phyloP scores from a whole-genome alignment of 2,888 invertebrate genomes.

The Lasioglossum malachurum region DNA sequence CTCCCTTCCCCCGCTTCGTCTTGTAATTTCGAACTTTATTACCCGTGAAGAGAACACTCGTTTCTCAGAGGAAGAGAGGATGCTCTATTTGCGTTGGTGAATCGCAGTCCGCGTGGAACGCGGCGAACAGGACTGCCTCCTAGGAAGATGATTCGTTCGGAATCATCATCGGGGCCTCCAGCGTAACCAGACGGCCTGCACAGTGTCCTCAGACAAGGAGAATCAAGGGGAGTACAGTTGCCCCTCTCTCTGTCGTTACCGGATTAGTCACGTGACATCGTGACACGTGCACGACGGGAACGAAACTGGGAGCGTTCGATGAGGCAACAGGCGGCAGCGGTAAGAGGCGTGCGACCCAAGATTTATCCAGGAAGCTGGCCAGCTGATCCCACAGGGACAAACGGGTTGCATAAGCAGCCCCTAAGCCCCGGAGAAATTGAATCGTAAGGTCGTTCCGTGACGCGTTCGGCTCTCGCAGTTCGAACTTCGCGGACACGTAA shows the following conservation, averaged over 20 bases:
- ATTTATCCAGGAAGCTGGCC: not conserved
- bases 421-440: slow-evolving; percentile 40
- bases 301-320: not conserved
- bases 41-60: slow-evolving; percentile 22
- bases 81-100: slow-evolving; percentile 26
- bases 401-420: not conserved
- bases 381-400: not conserved
- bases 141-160: slow-evolving; percentile 3
- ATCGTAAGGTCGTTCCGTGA: slow-evolving; percentile 54
- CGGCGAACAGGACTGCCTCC: not conserved
- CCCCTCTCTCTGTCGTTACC: too few species aligned
- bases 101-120: not conserved
- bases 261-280: too few species aligned
- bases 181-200: too few species aligned
- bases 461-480: slow-evolving; percentile 27
- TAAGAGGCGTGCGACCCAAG: not conserved
- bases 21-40: not conserved
- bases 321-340: not conserved
- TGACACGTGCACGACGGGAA: too few species aligned
- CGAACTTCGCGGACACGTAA: slow-evolving; percentile 35
- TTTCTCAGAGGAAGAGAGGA: not conserved
- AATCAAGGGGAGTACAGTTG: too few species aligned
- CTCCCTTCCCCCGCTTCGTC: not conserved
- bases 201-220: too few species aligned
- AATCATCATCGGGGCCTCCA: not conserved